Base-by-base conservation (phyloP, 2,888 invertebrate species). In the Hypolimnas misippus region DNA sequence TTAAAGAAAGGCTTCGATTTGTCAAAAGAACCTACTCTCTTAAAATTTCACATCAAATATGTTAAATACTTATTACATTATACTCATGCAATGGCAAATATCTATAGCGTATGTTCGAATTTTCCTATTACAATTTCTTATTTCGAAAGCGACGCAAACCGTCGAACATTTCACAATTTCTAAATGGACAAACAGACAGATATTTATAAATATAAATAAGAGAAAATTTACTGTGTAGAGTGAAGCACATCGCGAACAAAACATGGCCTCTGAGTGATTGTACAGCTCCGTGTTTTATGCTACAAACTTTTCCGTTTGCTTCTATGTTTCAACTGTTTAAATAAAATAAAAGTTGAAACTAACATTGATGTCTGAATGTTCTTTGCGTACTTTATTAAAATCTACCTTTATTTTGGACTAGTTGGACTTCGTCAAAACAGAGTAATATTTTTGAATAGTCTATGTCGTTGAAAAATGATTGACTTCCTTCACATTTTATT, bases 121-220 rank as follows among this genome's bases (percentile, higher is more conserved):
- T 35, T 40, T 40, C 40, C 40, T 40, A 40, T 40, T 40, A 6
- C 40, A 40, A 16, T 40, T 40, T 40, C 40, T 12, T 40, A 40
- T 40, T 55, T 62, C 57, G 57, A 62, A 62, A 62, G 62, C 44
- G 44, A 31, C 17, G 29, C 14, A 7, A 29, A 49, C 25, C 33
- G 51, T 38, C 29, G 25, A 57, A 51, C 44, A 46, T 51, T 53
- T 21, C 19, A 44, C 35, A 52, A 61, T 64, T 61, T 65, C 65
- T 62, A 65, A 66, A 61, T 53, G 64, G 46, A 64, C 56, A 52
- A 59, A 66, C 63, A 57, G 40, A 62, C 29, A 33, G 31, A 57
- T 46, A 42, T 66, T 60, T 46, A 66, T 63, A 63, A 66, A 63
- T 63, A 63, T 57, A 66, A 53, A 60, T 63, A 56, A 53, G 59